These are phyloP conservation scores for Poeciliopsis turneri DNA, from an alignment of 2,797 vertebrate species.

Conservation along the genomic window DNA sequence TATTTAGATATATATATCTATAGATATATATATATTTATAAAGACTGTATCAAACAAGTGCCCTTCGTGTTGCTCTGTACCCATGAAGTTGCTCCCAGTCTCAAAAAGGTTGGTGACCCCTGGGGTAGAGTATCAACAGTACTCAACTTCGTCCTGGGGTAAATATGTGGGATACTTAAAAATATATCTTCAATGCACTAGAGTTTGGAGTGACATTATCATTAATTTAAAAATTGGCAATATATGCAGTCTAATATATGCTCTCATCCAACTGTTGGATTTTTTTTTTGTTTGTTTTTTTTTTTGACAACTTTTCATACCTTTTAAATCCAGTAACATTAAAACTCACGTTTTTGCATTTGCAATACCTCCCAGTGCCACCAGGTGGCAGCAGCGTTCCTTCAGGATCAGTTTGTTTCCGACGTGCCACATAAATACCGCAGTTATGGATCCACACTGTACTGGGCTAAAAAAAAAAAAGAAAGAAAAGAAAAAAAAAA, in stretches of 20 bases:
- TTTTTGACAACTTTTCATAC: background rate
- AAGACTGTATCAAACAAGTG: too few relatives aligned
- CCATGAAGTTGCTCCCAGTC: too few relatives aligned
- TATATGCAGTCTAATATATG: background rate
- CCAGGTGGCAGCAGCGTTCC: conserved; percentile 40
- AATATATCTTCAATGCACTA: background rate
- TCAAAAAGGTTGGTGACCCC: too few relatives aligned
- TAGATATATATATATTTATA: too few relatives aligned
- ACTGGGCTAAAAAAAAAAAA: background rate
- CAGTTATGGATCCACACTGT: background rate
- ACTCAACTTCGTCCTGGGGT: background rate
- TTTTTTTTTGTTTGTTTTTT: too few relatives aligned
- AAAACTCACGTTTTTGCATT: background rate
- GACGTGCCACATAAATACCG: background rate
- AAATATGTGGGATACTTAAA: background rate
- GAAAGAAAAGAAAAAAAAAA: too few relatives aligned
- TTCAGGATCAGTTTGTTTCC: background rate
- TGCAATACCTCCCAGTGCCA: conserved; percentile 35
- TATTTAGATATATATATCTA: too few relatives aligned
- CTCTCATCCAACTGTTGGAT: background rate
- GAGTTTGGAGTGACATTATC: background rate
- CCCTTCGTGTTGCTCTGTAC: too few relatives aligned
- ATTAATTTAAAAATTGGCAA: background rate
- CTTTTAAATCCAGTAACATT: background rate
- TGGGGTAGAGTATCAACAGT: background rate